phyloP scores from a whole-genome alignment of 1,140 invertebrate genomes.

The Eriocheir sinensis region DNA sequence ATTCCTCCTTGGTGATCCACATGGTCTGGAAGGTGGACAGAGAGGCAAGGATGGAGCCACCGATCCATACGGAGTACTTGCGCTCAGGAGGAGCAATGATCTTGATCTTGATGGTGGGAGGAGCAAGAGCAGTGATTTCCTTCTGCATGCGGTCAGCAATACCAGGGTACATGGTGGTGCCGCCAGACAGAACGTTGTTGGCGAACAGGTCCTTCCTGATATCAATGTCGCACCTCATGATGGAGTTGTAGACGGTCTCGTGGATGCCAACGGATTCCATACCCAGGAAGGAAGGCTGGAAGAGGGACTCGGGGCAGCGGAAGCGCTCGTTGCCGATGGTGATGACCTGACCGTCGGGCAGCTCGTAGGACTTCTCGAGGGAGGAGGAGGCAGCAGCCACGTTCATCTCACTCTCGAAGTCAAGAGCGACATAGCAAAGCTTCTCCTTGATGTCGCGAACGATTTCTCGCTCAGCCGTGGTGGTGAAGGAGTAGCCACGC shows the following conservation, averaged over 20 bases:
- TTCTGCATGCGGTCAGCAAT: conserved; percentile 93
- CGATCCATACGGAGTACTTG: conserved; percentile 77
- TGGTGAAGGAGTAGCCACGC: conserved; percentile 84
- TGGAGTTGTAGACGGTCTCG: conserved; percentile 89
- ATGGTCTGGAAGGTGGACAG: conserved; percentile 77
- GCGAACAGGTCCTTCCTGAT: conserved; percentile 81
- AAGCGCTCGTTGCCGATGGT: conserved; percentile 97
- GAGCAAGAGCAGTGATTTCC: conserved; percentile 93
- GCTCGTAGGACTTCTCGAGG: conserved; percentile 67
- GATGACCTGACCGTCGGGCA: conserved; percentile 89
- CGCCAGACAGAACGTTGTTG: conserved; percentile 93
- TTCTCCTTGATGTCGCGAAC: conserved; percentile 96
- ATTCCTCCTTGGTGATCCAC: conserved; percentile 75
- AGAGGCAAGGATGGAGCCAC: conserved; percentile 73
- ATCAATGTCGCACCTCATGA: conserved; percentile 85
- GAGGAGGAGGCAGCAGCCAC: conserved; percentile 64
- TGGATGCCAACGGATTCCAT: conserved; percentile 92
- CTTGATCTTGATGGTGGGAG: conserved; percentile 89
- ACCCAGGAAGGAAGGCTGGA: conserved; percentile 91
- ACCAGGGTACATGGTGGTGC: conserved; percentile 91
- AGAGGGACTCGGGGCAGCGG: conserved; percentile 92
- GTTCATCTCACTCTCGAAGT: conserved; percentile 79
- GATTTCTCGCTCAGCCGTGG: conserved; percentile 92
- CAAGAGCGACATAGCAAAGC: conserved; percentile 91
- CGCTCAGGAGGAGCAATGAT: conserved; percentile 77